phyloP scores from a whole-genome alignment of 1,140 invertebrate genomes.

The Bombus ignitus region DNA sequence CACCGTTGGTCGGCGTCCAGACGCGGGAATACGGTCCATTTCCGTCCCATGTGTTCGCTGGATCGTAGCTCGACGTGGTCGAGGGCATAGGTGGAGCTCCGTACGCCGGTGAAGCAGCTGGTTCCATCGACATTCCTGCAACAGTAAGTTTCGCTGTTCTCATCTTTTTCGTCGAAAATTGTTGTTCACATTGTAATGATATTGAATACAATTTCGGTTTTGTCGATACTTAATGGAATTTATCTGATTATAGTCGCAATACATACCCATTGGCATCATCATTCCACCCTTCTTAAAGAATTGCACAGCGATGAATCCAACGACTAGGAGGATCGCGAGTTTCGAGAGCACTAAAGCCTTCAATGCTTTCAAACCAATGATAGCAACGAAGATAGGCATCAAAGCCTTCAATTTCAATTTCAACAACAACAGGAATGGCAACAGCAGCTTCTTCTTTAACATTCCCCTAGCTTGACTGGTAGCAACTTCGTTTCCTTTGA shows the following conservation, averaged over 20 bases:
- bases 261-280: conserved; percentile 78
- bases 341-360: conserved; percentile 93
- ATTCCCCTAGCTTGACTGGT: conserved; percentile 87
- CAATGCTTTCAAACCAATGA: conserved; percentile 90
- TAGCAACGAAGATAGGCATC: conserved; percentile 90
- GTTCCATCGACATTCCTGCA: conserved; percentile 89
- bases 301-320: conserved; percentile 91
- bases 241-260: neutral
- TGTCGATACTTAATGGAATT: neutral
- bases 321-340: conserved; percentile 89
- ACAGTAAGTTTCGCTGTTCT: conserved; percentile 31
- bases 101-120: conserved; percentile 83
- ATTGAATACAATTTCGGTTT: neutral
- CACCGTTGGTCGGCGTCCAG: conserved; percentile 85
- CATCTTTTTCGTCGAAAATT: neutral
- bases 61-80: conserved; percentile 83
- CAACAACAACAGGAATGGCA: conserved; percentile 89
- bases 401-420: conserved; percentile 93
- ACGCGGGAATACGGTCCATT: conserved; percentile 89
- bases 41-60: conserved; percentile 85
- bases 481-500: conserved; percentile 86
- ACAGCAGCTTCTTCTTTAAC: conserved; percentile 91
- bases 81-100: conserved; percentile 84
- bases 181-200: neutral
- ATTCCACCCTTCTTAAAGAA: conserved; percentile 87